Base-by-base conservation (phyloP, 2,888 invertebrate species). In the Sinopyrophorus schimmeli region DNA sequence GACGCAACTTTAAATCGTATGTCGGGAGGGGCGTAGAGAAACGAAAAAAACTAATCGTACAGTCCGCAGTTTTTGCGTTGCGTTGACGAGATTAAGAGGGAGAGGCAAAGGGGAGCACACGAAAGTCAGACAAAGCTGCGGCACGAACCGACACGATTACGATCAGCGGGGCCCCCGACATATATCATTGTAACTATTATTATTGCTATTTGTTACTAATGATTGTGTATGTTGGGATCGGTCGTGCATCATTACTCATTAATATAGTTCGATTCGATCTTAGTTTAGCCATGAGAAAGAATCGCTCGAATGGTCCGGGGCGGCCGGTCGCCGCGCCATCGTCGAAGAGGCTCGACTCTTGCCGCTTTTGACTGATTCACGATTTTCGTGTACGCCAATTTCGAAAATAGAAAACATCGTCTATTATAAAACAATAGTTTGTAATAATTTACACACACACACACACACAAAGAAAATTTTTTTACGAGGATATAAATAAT, bases 211-310 rank as follows among this genome's bases (percentile, higher is more conserved):
- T 72, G 71, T 72, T 73, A 73, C 73, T 73, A 73, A 73, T 73
- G 73, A 72, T 71, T 73, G 71, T 72, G 71, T 72, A 71, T 73
- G 72, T 69, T 68, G 69, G 72, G 68, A 69, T 72, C 70, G 68
- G 71, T 73, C 73, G 73, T 73, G 72, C 72, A 72, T 73, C 73
- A 71, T 73, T 73, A 72, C 72, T 73, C 73, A 73, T 73, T 73
- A 73, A 73, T 73, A 72, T 69, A 68, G 71, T 72, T 71, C 71
- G 72, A 73, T 73, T 65, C 64, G 71, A 73, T 73, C 73, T 69
- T 57, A 61, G 49, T 55, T n/a, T 60, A 60, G 61, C 64, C 69
- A 70, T 69, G 70, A 70, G 70, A 70, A 71, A 68, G 63, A 59
- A 62, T n/a, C 59, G 41, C 26, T 47, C 34, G 43, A 40, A 34